Evolutionary conservation across 2,888 invertebrate genomes (phyloP).

Genomic region (Euzetes globulus): DNA sequence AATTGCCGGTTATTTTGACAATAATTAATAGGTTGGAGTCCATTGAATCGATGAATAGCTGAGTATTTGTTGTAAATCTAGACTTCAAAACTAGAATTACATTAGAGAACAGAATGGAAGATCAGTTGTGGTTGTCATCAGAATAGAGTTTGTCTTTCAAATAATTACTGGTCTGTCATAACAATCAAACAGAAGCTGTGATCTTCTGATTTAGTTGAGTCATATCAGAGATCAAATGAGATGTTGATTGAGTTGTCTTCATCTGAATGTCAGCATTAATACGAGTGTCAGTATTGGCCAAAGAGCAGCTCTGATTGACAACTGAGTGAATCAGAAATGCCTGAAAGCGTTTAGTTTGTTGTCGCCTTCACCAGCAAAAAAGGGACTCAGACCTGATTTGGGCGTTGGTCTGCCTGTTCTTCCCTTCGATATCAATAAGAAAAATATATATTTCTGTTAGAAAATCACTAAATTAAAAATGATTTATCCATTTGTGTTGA

Average conservation of each 20-base stretch:
- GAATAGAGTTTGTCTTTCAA: neutral
- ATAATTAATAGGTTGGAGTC: neutral
- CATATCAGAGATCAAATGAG: slow-evolving; percentile 1
- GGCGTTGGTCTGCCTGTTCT: neutral
- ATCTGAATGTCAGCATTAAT: neutral
- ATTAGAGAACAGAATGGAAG: neutral
- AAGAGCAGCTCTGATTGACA: neutral
- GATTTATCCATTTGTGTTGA: neutral
- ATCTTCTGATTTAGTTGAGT: neutral
- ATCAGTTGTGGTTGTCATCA: slow-evolving; percentile 6
- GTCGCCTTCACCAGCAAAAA: slow-evolving; percentile 2
- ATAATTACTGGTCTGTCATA: neutral
- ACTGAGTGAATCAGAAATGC: neutral
- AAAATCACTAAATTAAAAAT: neutral
- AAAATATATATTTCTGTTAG: no score
- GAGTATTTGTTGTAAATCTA: neutral
- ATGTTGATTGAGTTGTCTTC: slow-evolving; percentile 17
- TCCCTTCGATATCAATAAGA: neutral
- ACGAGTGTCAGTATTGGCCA: neutral
- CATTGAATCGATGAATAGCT: slow-evolving; percentile 3
- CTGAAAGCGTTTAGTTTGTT: slow-evolving; percentile 16
- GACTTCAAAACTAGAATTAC: neutral
- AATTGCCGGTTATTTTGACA: neutral
- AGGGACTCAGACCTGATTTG: neutral
- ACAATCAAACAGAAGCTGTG: neutral